These are phyloP conservation scores for Aspidiotus rigidus DNA, from an alignment of 2,888 invertebrate species.

Conservation along the genomic window DNA sequence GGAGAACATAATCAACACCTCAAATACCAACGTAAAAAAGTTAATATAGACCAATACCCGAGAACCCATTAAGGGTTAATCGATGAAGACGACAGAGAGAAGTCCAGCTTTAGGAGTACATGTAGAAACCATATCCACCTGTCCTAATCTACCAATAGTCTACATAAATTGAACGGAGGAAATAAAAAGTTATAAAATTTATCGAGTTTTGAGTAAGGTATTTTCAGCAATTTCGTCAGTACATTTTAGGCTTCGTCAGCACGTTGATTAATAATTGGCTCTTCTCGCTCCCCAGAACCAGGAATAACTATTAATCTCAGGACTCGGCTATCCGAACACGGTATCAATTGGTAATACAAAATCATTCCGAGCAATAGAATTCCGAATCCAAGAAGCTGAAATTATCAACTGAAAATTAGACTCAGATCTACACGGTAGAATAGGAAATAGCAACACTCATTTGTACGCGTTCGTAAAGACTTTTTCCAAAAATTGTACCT, in stretches of 20 bases:
- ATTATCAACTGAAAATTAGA: slow-evolving; percentile 35
- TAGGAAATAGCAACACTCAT: background rate
- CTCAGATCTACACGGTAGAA: background rate
- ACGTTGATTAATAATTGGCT: slow-evolving; percentile 34
- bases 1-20: no score
- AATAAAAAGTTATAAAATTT: background rate
- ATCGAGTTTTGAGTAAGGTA: background rate
- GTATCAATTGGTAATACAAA: slow-evolving; percentile 62
- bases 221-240: no score
- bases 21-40: no score
- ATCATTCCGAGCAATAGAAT: slow-evolving; percentile 71
- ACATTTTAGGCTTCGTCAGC: slow-evolving; percentile 18
- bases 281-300: slow-evolving; percentile 15
- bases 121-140: no score
- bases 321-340: slow-evolving; percentile 31
- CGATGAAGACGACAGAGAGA: no score
- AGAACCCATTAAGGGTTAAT: no score
- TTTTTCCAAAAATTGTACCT: slow-evolving; percentile 44
- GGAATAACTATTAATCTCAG: slow-evolving; percentile 2
- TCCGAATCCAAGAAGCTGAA: slow-evolving; percentile 63
- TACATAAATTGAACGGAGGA: background rate
- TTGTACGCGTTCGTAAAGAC: background rate
- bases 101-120: no score
- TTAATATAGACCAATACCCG: no score
- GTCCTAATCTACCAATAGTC: background rate